Conservation (phyloP, 2,888 invertebrate genomes). For the Biston betularia region DNA sequence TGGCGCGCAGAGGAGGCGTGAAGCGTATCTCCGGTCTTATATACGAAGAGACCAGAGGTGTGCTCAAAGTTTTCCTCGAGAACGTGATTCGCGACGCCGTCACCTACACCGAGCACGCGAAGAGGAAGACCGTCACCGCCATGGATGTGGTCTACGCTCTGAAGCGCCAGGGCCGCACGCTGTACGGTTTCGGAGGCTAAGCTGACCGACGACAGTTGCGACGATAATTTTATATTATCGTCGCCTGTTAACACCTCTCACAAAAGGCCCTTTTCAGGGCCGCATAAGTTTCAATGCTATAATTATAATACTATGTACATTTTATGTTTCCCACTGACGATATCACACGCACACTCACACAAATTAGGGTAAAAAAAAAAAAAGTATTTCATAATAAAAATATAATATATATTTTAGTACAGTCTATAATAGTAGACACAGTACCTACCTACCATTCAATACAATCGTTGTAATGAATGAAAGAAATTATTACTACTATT, state of each 20-base stretch:
- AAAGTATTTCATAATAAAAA: too few species aligned
- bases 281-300: neutral
- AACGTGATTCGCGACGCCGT: constrained; percentile 94
- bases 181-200: constrained; percentile 91
- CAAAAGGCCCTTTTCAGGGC: constrained; percentile 6
- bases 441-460: too few species aligned
- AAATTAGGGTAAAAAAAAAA: too few species aligned
- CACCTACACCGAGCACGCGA: constrained; percentile 92
- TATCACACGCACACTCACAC: neutral
- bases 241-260: too few species aligned
- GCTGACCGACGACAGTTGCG: neutral
- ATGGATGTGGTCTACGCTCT: constrained; percentile 93
- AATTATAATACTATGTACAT: too few species aligned
- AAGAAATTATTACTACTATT: too few species aligned
- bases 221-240: too few species aligned
- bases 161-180: constrained; percentile 90
- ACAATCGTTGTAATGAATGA: too few species aligned
- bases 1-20: constrained; percentile 90
- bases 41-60: constrained; percentile 89
- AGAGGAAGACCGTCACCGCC: constrained; percentile 93
- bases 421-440: too few species aligned
- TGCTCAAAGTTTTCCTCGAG: constrained; percentile 92
- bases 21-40: constrained; percentile 24
- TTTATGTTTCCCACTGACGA: neutral
- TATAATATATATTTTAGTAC: too few species aligned